These are phyloP conservation scores for Trididemnum miniatum DNA, from an alignment of 23 tunicate species.

Conservation along the genomic window DNA sequence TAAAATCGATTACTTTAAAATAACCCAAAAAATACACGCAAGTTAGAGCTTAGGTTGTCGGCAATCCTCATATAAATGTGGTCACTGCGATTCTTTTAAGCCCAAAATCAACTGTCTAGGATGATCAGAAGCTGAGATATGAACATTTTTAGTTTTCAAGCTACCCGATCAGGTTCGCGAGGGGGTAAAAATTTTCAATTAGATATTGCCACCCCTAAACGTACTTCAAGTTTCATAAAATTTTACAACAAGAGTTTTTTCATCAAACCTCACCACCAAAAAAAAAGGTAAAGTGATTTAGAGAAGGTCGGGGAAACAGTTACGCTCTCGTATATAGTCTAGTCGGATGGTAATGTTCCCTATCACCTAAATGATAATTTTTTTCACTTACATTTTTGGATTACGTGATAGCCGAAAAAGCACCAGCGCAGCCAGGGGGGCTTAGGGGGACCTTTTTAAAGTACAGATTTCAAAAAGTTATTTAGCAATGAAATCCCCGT, in stretches of 20 bases:
- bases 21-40: not conserved
- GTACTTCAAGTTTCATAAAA: slow-evolving; percentile 2
- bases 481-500: too few species aligned
- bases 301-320: slow-evolving; percentile 3
- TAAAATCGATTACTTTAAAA: not conserved
- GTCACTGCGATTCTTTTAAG: not conserved
- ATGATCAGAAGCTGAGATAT: not conserved
- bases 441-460: too few species aligned
- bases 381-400: too few species aligned
- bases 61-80: not conserved
- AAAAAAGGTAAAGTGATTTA: not conserved
- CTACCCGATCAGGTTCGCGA: not conserved
- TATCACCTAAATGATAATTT: too few species aligned
- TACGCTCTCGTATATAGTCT: too few species aligned
- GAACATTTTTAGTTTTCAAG: not conserved
- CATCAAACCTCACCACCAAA: slow-evolving; percentile 23
- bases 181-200: slow-evolving; percentile 5
- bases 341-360: too few species aligned
- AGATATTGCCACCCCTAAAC: slow-evolving; percentile 6
- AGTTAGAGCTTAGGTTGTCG: not conserved
- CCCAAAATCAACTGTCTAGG: not conserved
- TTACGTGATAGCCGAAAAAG: too few species aligned
- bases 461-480: too few species aligned
- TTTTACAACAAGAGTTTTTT: not conserved
- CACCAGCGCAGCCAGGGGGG: too few species aligned